phyloP scores from a whole-genome alignment of 1,140 invertebrate species.

The Limonius californicus region DNA sequence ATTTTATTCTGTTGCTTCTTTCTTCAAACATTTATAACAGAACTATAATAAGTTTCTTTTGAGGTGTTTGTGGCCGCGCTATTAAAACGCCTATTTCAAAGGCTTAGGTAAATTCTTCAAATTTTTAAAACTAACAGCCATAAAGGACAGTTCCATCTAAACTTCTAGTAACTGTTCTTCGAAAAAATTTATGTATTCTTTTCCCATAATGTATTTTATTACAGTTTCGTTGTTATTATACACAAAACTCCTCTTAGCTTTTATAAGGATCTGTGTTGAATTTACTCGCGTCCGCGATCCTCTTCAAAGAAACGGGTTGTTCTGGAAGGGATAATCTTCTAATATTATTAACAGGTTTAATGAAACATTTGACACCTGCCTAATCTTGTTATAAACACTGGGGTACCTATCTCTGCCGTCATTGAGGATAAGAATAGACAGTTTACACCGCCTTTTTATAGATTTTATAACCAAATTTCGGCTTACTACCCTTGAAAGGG shows the following conservation, averaged over 20 bases:
- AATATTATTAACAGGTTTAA: conserved; percentile 24
- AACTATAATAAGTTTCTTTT: conserved; percentile 11
- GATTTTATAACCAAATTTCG: conserved; percentile 3
- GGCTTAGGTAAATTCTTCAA: not conserved
- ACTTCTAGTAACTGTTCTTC: not conserved
- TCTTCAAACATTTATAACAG: conserved; percentile 15
- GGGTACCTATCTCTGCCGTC: conserved; percentile 11
- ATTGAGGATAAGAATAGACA: not conserved
- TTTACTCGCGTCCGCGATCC: not conserved
- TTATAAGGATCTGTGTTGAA: not conserved
- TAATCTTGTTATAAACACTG: conserved; percentile 26
- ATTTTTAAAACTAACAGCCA: conserved; percentile 3
- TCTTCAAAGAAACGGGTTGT: not conserved
- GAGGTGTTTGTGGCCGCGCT: not conserved
- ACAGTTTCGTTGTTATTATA: not conserved
- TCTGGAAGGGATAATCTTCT: conserved; percentile 15
- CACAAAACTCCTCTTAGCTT: not conserved
- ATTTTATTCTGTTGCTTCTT: conserved; percentile 8
- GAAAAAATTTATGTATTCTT: not conserved
- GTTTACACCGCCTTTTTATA: conserved; percentile 9
- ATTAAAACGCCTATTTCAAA: conserved; percentile 7
- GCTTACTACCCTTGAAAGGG: conserved; percentile 6
- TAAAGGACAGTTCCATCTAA: not conserved
- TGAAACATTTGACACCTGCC: conserved; percentile 27
- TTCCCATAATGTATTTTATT: not conserved